Evolutionary conservation across 2,797 vertebrate genomes (phyloP), one percentile per base, ranked within the genome.

Genomic region (Clamator glandarius): DNA sequence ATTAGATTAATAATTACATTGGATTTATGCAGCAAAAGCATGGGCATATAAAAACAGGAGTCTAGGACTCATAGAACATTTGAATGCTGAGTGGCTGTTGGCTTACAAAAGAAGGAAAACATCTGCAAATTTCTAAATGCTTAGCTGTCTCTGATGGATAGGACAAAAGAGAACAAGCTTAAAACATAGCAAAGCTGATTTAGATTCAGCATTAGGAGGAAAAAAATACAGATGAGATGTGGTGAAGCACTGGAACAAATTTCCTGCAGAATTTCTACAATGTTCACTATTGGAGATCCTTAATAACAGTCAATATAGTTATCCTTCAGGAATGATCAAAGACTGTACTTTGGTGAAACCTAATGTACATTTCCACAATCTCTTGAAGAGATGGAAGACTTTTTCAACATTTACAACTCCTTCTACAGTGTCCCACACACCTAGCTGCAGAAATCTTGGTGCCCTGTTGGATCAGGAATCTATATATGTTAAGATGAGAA

Each of bases 121-220:
- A n/a, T 57, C 66, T 79, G 39, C 59, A 91, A 79, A 90, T 84
- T 86, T 84, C 51, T 78, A 93, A 93, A 84, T 48, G 39, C 54
- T 62, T 89, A 66, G 36, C 24, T 78, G 36, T 61, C 41, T 83
- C 13, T 69, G 42, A 78, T 33, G 31, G 35, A 83, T 33, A 89
- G 18, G 10, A 87, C 61, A 67, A 80, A 92, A 83, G 19, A 41
- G 31, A 92, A 54, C 28, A 67, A 85, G 26, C 13, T 51, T 68
- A 84, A 91, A 44, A 88, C 29, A 26, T 46, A 59, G 64, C 51
- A 68, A 77, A 78, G 28, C 63, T 50, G 1, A 64, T 74, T 89
- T 31, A 57, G 28, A 14, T 73, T 36, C 85, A 54, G 29, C 19
- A 55, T 48, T 68, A 64, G 23, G 19, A 58, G 39, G 15, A 25